Conservation (phyloP, 2,113 vertebrate genomes). For the Aythya baeri region DNA sequence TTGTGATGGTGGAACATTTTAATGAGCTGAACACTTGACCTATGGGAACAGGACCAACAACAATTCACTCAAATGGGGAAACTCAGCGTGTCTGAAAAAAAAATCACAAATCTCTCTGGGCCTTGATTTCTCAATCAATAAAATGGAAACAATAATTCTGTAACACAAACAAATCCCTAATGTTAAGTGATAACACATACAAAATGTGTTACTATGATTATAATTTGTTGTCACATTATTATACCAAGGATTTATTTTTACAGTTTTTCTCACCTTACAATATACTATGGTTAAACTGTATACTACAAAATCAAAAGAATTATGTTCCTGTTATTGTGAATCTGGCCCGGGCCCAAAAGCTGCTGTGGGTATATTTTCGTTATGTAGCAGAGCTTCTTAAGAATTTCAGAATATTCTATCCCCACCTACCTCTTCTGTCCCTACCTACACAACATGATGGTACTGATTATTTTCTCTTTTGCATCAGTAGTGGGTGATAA, state of each 20-base stretch:
- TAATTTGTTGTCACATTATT: not conserved
- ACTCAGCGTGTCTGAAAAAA: not conserved
- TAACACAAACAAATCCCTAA: not conserved
- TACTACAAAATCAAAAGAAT: not conserved
- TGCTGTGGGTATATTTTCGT: not conserved
- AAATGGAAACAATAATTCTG: not conserved
- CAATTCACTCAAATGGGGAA: not conserved
- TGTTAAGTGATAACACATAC: not conserved
- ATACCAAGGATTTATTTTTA: not conserved
- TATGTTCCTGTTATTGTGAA: not conserved
- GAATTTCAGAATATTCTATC: not conserved
- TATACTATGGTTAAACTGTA: not conserved
- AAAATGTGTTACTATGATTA: not conserved
- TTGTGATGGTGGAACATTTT: conserved; percentile 49
- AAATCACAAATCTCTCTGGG: not conserved
- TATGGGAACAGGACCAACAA: not conserved
- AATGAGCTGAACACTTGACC: conserved; percentile 48
- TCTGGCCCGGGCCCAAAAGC: not conserved
- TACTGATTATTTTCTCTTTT: not conserved
- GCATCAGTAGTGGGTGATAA: not conserved
- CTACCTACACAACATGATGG: not conserved
- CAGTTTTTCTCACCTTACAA: not conserved
- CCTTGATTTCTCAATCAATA: conserved; percentile 23
- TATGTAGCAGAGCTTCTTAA: not conserved
- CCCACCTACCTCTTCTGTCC: not conserved